Evolutionary conservation across 2,888 invertebrate species (phyloP).

Genomic region (Tipula unca): DNA sequence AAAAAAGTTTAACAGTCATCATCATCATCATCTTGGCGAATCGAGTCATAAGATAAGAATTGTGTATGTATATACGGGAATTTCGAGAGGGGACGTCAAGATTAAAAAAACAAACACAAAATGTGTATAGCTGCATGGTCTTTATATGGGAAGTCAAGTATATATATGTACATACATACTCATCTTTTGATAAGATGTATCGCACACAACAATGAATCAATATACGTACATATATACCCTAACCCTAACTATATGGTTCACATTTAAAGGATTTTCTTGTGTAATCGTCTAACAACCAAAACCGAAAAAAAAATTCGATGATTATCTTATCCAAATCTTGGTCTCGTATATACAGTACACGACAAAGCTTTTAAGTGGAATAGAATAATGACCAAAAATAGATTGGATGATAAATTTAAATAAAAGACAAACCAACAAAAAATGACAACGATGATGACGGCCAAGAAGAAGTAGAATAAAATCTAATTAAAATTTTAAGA

Average conservation of each 20-base stretch:
- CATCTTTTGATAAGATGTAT: neutral
- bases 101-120: neutral
- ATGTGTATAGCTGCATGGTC: neutral
- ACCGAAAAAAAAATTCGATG: neutral
- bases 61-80: neutral
- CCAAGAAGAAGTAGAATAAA: neutral
- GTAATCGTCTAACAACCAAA: neutral
- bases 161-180: neutral
- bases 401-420: neutral
- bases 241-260: neutral
- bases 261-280: neutral
- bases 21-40: neutral
- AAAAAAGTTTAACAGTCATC: neutral
- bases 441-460: neutral
- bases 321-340: neutral
- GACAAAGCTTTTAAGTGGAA: neutral
- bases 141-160: neutral
- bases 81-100: neutral
- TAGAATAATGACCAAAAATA: neutral
- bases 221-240: neutral
- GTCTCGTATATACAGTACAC: neutral
- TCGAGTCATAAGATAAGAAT: neutral
- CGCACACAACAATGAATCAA: neutral
- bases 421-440: neutral
- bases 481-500: constrained; percentile 8